Base-by-base conservation (phyloP, 2,797 vertebrate species). In the Dendrocincla tyrannina region DNA sequence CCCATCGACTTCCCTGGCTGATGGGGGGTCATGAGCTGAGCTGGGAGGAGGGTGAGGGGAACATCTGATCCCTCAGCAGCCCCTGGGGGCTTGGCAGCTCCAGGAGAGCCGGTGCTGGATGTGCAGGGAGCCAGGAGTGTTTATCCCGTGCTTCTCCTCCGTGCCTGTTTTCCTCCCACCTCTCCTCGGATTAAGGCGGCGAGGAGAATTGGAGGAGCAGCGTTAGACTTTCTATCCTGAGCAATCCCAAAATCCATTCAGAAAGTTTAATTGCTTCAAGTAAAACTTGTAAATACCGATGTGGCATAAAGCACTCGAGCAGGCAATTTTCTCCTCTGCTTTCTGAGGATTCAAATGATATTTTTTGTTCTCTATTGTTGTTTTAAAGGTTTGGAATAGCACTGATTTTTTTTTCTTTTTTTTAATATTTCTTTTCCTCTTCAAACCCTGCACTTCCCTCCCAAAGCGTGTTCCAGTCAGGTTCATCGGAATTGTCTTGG, bases 201-300 rank as follows among this genome's bases (percentile, higher is more conserved):
- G 1, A 56, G 22, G 42, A 67, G 76, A 78, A 73, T 15, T 28
- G 42, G 30, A 85, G 74, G 47, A 87, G 67, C 67, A 32, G 70
- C 4, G 0, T 67, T 39, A 72, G 66, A 41, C 50, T 81, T 87
- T 69, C 73, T 66, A 5, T 73, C 81, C 85, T 39, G 42, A 81
- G 42, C 73, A 92, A 64, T 59, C 56, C 46, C 10, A 1, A 89
- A 94, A 90, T 81, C 63, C 92, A 81, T 83, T 89, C 86, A 82
- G 83, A 69, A 86, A 81, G 50, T 90, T 93, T 91, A 96, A 94
- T 93, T 95, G 86, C 91, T 90, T 76, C 63, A 13, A 84, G 83
- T 60, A 84, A 78, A 94, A 87, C 74, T 89, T 73, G 35, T 66
- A 88, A 95, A 90, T 85, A 81, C 24, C 6, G 2, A 6, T 2